These are phyloP conservation scores for Lanistes nyassanus DNA, from an alignment of 1,140 invertebrate genomes.

Conservation along the genomic window DNA sequence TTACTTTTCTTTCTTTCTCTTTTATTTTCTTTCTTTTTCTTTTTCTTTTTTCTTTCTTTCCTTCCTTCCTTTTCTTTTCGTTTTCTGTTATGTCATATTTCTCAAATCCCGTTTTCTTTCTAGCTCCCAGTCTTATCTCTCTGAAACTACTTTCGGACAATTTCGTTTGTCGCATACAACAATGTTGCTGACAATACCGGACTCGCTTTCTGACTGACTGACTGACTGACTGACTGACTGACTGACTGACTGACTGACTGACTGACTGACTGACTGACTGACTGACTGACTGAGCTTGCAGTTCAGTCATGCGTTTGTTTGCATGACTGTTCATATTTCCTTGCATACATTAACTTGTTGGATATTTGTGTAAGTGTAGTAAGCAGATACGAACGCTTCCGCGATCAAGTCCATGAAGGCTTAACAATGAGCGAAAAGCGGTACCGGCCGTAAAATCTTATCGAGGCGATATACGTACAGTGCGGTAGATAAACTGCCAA, in stretches of 20 bases:
- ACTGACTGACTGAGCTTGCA: not conserved
- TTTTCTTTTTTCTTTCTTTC: not conserved
- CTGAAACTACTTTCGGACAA: not conserved
- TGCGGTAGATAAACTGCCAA: not conserved
- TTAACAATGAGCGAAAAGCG: not conserved
- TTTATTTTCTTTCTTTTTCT: not conserved
- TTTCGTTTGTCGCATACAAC: too few relatives aligned
- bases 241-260: not conserved
- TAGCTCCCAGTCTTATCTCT: not conserved
- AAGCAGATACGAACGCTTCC: not conserved
- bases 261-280: conserved; percentile 12
- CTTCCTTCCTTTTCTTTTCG: not conserved
- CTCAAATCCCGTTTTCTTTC: too few relatives aligned
- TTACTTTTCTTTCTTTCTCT: not conserved
- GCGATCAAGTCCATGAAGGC: not conserved
- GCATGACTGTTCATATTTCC: not conserved
- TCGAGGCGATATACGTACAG: not conserved
- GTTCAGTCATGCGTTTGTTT: conserved; percentile 5
- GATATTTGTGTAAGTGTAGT: not conserved
- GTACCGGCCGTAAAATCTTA: not conserved
- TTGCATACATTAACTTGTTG: not conserved
- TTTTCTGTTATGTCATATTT: not conserved
- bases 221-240: conserved; percentile 3
- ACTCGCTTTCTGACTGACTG: not conserved
- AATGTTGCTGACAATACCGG: too few relatives aligned